Percentiles rank a stretch among this genome's conserved stretches.
Conservation (phyloP, 2,888 invertebrate genomes). For the Alloscopus bannaensis region DNA sequence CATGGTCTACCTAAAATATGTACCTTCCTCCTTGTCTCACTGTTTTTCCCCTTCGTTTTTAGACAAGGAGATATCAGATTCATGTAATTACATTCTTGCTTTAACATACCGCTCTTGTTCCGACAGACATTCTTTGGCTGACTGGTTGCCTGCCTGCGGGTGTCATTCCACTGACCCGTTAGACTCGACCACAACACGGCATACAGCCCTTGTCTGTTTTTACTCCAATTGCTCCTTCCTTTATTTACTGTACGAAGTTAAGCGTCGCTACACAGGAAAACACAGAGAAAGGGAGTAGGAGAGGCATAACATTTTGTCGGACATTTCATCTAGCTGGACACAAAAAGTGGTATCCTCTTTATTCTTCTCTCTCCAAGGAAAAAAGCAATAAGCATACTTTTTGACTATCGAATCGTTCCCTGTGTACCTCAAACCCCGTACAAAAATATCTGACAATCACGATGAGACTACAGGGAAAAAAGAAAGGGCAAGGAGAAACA, state of each 20-base stretch:
- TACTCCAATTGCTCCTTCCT: conserved; percentile 13
- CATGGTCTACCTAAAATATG: not conserved
- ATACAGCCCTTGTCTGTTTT: conserved; percentile 15
- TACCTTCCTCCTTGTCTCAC: not conserved
- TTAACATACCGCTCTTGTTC: conserved; percentile 46
- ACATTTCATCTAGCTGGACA: not conserved
- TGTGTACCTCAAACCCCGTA: no score
- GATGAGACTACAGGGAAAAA: not conserved
- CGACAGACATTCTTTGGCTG: conserved; percentile 35
- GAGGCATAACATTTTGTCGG: not conserved
- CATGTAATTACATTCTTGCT: conserved; percentile 55
- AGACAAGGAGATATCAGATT: conserved; percentile 39
- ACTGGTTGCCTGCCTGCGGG: conserved; percentile 32
- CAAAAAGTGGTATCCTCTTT: not conserved
- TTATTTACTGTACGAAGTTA: not conserved
- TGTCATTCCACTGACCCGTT: conserved; percentile 46
- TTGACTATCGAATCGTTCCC: no score
- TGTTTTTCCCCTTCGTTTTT: not conserved
- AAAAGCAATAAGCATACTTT: conserved; percentile 22
- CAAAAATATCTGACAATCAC: conserved; percentile 10
- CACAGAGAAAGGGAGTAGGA: no score
- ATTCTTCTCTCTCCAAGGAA: not conserved
- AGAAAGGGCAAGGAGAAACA: not conserved
- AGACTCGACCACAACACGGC: not conserved
- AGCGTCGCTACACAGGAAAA: not conserved